These are phyloP conservation scores for Crotalus horridus DNA, from an alignment of 2,113 vertebrate species.

Conservation along the genomic window DNA sequence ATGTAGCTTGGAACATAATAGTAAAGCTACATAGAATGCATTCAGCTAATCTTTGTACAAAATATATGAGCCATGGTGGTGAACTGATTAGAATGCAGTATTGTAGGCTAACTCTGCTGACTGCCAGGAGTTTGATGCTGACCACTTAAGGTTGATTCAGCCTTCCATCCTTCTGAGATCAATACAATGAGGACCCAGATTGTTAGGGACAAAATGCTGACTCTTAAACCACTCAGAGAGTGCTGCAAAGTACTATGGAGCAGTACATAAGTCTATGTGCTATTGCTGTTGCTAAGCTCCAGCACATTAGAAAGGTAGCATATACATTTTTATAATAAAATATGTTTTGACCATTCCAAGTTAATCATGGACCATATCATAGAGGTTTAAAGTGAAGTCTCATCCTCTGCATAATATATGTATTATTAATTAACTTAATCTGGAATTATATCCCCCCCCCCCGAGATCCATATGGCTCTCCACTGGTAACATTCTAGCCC, in stretches of 20 bases:
- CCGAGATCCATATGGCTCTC: background rate
- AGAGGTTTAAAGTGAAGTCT: background rate
- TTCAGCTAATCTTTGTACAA: background rate
- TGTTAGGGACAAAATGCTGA: background rate
- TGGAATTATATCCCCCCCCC: background rate
- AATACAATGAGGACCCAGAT: background rate
- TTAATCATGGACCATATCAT: background rate
- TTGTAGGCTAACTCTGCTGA: background rate
- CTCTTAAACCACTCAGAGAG: background rate
- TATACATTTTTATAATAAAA: background rate
- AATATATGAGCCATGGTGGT: background rate
- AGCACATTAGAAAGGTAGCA: background rate
- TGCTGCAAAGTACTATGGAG: background rate
- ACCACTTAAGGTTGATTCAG: background rate
- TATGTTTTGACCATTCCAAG: background rate
- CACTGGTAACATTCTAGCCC: background rate
- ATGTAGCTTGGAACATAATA: background rate
- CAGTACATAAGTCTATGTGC: background rate
- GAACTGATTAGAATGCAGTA: background rate
- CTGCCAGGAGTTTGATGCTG: background rate
- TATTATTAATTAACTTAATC: background rate
- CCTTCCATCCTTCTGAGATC: background rate
- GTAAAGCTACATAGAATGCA: background rate
- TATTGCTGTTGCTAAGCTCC: background rate
- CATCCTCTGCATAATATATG: background rate